phyloP scores from a whole-genome alignment of 2,113 vertebrate genomes.

The Daboia siamensis region DNA sequence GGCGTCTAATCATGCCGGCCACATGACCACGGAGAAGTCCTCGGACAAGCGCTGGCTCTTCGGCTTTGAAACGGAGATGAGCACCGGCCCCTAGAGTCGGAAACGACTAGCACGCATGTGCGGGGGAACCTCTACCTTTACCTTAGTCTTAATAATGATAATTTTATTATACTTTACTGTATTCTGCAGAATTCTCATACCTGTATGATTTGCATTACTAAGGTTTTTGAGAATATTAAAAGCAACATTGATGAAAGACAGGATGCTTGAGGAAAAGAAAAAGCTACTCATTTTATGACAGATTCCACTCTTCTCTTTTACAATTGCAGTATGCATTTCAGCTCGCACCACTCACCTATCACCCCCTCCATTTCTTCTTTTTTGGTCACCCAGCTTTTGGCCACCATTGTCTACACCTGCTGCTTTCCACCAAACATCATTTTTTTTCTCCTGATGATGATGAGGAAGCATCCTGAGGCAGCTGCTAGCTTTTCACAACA shows the following conservation, averaged over 20 bases:
- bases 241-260: fast-evolving
- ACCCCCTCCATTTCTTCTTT: background rate
- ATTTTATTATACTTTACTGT: background rate
- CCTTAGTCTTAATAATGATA: background rate
- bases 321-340: background rate
- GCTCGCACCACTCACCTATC: background rate
- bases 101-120: too few species aligned
- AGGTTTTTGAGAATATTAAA: fast-evolving
- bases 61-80: too few species aligned
- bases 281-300: background rate
- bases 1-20: too few species aligned
- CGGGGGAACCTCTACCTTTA: too few species aligned
- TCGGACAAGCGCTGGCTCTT: too few species aligned
- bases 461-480: background rate
- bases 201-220: background rate
- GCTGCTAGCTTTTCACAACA: background rate
- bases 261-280: background rate
- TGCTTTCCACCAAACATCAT: background rate
- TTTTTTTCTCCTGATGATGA: background rate
- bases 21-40: too few species aligned
- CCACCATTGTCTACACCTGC: background rate
- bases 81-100: too few species aligned
- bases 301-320: background rate
- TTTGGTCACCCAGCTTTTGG: background rate
- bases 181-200: background rate